Conservation (phyloP, 2,888 invertebrate genomes). For the Ectemnius lituratus region DNA sequence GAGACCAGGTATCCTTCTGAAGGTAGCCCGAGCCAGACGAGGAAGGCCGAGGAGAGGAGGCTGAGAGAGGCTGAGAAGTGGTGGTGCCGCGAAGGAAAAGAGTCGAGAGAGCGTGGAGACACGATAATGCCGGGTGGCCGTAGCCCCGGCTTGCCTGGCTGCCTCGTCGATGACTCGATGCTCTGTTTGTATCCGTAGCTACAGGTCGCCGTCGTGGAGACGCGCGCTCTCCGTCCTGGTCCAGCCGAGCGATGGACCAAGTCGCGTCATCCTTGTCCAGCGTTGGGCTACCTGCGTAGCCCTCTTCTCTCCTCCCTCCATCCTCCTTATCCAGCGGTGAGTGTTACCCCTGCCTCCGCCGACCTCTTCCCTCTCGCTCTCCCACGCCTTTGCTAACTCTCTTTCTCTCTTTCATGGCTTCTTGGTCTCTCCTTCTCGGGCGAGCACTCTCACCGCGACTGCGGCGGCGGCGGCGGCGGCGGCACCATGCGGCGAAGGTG, state of each 20-base stretch:
- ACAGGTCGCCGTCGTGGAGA: constrained; percentile 50
- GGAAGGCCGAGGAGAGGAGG: constrained; percentile 18
- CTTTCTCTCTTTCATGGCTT: constrained; percentile 24
- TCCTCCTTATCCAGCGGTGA: not conserved
- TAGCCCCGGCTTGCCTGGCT: constrained; percentile 54
- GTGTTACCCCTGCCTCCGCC: not conserved
- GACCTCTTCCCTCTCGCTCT: constrained; percentile 15
- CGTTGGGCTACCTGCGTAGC: constrained; percentile 69
- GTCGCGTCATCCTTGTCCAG: constrained; percentile 41
- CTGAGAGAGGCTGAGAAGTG: no score
- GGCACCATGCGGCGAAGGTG: constrained; percentile 20
- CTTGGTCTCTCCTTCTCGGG: constrained; percentile 35
- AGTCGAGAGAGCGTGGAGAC: constrained; percentile 45
- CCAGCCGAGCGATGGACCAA: constrained; percentile 21
- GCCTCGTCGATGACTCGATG: constrained; percentile 72
- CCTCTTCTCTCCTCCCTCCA: constrained; percentile 30
- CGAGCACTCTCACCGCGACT: constrained; percentile 34
- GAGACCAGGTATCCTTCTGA: constrained; percentile 47
- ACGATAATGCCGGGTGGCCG: constrained; percentile 72
- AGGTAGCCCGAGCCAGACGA: constrained; percentile 41
- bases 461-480: constrained; percentile 1
- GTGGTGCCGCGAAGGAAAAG: constrained; percentile 32
- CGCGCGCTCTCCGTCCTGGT: constrained; percentile 34
- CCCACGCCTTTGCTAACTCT: not conserved
- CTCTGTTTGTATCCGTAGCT: constrained; percentile 67